phyloP scores from a whole-genome alignment of 2,888 invertebrate genomes.

The Punctoribates punctum region DNA sequence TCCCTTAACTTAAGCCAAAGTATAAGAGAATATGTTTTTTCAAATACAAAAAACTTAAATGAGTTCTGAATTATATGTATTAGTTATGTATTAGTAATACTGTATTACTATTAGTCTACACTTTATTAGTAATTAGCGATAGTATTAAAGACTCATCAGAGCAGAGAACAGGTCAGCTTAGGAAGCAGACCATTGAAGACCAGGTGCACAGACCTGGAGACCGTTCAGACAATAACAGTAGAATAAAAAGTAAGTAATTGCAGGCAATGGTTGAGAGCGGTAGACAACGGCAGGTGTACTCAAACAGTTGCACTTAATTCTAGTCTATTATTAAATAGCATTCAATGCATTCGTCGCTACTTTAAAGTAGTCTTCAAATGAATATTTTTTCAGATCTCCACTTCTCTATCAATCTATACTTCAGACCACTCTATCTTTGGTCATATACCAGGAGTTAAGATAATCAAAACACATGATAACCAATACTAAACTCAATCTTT shows the following conservation, averaged over 20 bases:
- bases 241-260: slow-evolving; percentile 1
- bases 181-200: background rate
- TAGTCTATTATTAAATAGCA: background rate
- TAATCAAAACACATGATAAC: slow-evolving; percentile 23
- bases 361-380: background rate
- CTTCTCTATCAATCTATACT: background rate
- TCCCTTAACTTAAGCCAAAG: background rate
- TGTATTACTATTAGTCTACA: too few relatives aligned
- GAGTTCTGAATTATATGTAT: too few relatives aligned
- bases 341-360: background rate
- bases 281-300: slow-evolving; percentile 12
- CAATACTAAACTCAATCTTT: background rate
- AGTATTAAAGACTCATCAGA: background rate
- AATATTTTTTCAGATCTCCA: background rate
- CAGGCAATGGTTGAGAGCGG: too few relatives aligned
- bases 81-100: background rate
- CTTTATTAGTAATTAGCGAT: background rate
- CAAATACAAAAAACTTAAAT: too few relatives aligned
- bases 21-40: background rate
- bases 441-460: background rate
- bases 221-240: slow-evolving; percentile 23
- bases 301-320: background rate
- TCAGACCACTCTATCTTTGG: too few relatives aligned
- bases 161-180: background rate
- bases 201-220: slow-evolving; percentile 18